These are phyloP conservation scores for Terebella lapidaria DNA, from an alignment of 2,888 invertebrate genomes.

Conservation along the genomic window DNA sequence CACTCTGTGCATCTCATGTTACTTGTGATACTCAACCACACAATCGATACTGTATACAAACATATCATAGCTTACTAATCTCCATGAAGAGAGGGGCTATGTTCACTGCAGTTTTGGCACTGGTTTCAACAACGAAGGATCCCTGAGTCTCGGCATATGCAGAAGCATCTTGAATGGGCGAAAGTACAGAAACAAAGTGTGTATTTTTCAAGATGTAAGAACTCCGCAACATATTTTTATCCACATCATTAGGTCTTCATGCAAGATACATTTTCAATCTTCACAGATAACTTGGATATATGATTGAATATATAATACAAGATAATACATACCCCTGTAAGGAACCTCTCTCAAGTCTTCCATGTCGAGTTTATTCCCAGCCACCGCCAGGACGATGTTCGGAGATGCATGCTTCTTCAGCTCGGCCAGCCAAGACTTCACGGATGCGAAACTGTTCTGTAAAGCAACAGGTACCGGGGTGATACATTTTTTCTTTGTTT, in stretches of 20 bases:
- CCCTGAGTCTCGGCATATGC: conserved; percentile 47
- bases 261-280: too few relatives aligned
- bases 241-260: not conserved
- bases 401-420: conserved; percentile 46
- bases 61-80: conserved; percentile 51
- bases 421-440: conserved; percentile 53
- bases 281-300: too few relatives aligned
- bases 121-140: conserved; percentile 54
- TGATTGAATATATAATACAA: not conserved
- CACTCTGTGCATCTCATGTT: too few relatives aligned
- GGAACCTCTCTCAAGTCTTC: conserved; percentile 49
- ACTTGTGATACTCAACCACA: too few relatives aligned
- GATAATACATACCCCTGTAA: conserved; percentile 6
- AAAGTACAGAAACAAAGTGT: not conserved
- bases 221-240: not conserved
- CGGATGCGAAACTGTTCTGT: conserved; percentile 34
- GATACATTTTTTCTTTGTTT: too few relatives aligned
- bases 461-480: not conserved
- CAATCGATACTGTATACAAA: too few relatives aligned
- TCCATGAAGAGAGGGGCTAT: conserved; percentile 48
- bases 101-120: conserved; percentile 52
- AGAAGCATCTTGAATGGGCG: conserved; percentile 41
- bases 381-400: conserved; percentile 51
- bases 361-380: conserved; percentile 54
- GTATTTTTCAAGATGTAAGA: not conserved